Base-by-base conservation (phyloP, 1,140 invertebrate species). In the Tetragonula clypearis region DNA sequence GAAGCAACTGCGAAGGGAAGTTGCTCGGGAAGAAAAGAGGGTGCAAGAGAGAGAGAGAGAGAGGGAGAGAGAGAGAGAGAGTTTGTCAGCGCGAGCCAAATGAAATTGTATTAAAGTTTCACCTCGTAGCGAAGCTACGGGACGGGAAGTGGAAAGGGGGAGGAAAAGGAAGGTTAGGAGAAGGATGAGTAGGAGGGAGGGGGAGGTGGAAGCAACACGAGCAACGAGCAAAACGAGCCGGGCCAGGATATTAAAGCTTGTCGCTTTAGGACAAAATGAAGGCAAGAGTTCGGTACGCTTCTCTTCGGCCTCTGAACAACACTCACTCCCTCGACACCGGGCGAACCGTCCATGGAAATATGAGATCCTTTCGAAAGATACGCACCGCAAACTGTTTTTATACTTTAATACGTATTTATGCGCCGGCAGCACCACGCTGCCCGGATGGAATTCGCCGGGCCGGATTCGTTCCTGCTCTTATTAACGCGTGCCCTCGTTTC, bases 71-170 rank as follows among this genome's bases (percentile, higher is more conserved):
- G 83, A 58, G 72, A 86, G 86, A 79, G 78, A 87, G 89, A 90
- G 87, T 91, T 91, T 91, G 90, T 91, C 90, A 91, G 90, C 90
- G 82, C 89, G 90, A 90, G 82, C 87, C 90, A 91, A 91, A 91
- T 91, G 90, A 91, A 91, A 91, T 91, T 91, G 90, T 91, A 91
- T 91, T 91, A 91, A 91, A 91, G 90, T 91, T 91, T 91, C 87
- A 90, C 90, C 89, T 90, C 87, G 84, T 68, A 71, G 79, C 30
- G 41, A 35, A n/a, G 84, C 69, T 55, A 49, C 49, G 21, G 75
- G 66, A 85, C 58, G 79, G 35, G 80, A 19, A 35, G 15, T 23
- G 53, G 12, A 58, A 49, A 60, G 73, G 19, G 53, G n/a, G n/a
- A 19, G n/a, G 11, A 74, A 66, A 30, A 26, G 26, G 56, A 60